Conservation (phyloP, 2,113 vertebrate genomes). For the Istiophorus platypterus region DNA sequence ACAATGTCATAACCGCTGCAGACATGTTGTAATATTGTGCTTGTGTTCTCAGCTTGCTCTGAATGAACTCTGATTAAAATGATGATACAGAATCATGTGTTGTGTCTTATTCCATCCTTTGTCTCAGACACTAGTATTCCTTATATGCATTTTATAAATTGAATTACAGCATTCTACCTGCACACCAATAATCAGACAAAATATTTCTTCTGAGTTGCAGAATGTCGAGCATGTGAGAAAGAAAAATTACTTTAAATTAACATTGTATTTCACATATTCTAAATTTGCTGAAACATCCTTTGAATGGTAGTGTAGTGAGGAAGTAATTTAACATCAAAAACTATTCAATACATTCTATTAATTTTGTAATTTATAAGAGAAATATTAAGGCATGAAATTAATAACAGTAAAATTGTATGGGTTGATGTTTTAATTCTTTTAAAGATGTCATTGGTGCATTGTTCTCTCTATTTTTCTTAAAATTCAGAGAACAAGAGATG, state of each 20-base stretch:
- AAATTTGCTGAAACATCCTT: not conserved
- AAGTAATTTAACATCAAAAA: too few relatives aligned
- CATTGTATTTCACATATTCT: not conserved
- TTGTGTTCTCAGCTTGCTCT: slow-evolving; percentile 93
- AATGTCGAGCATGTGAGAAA: too few relatives aligned
- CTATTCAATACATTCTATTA: too few relatives aligned
- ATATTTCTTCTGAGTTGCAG: not conserved
- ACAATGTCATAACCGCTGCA: slow-evolving; percentile 86
- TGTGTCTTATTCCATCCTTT: slow-evolving; percentile 33
- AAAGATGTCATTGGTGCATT: not conserved
- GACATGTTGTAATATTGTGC: slow-evolving; percentile 89
- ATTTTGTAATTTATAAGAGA: not conserved
- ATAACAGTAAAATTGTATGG: not conserved
- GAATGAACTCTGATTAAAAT: slow-evolving; percentile 89
- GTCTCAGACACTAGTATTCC: not conserved
- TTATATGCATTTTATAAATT: not conserved
- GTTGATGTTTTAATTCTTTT: not conserved
- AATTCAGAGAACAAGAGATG: not conserved
- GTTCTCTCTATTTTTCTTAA: not conserved
- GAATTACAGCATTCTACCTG: not conserved
- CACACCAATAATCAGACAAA: not conserved
- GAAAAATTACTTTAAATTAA: too few relatives aligned
- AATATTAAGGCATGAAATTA: not conserved
- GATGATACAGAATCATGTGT: slow-evolving; percentile 45
- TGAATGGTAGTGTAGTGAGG: not conserved